Evolutionary conservation across 2,888 invertebrate genomes (phyloP).

Genomic region (Deroplatys truncata): DNA sequence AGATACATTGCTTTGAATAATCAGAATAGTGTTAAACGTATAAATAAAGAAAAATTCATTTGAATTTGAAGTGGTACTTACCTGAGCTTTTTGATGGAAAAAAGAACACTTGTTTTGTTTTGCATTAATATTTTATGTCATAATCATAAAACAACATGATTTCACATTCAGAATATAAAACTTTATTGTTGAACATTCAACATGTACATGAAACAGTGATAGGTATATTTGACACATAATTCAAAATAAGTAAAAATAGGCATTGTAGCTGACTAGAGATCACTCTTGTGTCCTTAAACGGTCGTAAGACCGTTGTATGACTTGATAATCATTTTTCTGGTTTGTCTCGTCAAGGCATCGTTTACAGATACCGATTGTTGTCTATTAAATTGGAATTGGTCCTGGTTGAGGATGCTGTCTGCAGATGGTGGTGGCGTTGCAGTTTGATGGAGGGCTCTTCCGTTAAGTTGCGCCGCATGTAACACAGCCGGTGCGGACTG

Average conservation of each 20-base stretch:
- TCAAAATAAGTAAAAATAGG: not conserved
- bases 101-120: too few relatives aligned
- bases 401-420: not conserved
- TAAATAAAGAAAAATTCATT: too few relatives aligned
- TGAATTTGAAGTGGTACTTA: too few relatives aligned
- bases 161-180: not conserved
- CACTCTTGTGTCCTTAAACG: not conserved
- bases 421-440: not conserved
- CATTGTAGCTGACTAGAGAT: not conserved
- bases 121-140: not conserved
- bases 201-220: not conserved
- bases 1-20: too few relatives aligned
- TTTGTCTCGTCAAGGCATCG: not conserved
- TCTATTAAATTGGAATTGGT: not conserved
- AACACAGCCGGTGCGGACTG: conserved; percentile 41
- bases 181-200: not conserved
- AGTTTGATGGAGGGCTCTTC: not conserved
- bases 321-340: not conserved
- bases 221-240: not conserved
- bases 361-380: conserved; percentile 10
- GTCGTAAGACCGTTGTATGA: not conserved
- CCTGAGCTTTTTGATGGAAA: too few relatives aligned
- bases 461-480: conserved; percentile 35
- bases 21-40: too few relatives aligned
- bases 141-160: not conserved